phyloP scores from a whole-genome alignment of 2,888 invertebrate species.

The Halictus quadricinctus region DNA sequence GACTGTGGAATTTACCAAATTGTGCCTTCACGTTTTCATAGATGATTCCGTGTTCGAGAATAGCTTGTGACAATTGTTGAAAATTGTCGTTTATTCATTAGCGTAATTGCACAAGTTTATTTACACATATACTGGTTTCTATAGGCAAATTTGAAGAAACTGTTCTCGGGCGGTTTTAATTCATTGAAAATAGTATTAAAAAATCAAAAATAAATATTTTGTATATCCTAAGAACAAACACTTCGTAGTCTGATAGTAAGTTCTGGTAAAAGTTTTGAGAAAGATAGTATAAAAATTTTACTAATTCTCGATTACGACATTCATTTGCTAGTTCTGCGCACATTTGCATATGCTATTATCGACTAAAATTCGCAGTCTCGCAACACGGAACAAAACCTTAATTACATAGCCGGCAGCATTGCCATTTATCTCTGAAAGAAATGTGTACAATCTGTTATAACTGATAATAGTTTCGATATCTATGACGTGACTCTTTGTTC shows the following conservation, averaged over 20 bases:
- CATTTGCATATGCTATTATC: not conserved
- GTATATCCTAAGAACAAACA: no score
- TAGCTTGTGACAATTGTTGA: not conserved
- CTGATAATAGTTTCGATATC: slow-evolving; percentile 7
- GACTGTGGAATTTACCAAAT: no score
- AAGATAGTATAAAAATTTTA: no score
- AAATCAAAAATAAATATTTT: no score
- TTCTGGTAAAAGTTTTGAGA: no score
- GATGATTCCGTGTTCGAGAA: not conserved
- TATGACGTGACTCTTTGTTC: not conserved
- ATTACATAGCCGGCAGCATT: not conserved
- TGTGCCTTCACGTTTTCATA: not conserved
- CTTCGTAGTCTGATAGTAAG: not conserved
- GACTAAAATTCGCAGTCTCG: not conserved
- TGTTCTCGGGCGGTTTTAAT: not conserved
- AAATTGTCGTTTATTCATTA: not conserved
- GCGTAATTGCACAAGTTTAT: not conserved
- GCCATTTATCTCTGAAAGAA: slow-evolving; percentile 2
- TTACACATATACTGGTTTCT: no score
- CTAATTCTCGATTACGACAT: not conserved
- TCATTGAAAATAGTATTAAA: not conserved
- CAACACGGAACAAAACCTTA: not conserved
- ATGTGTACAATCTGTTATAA: not conserved
- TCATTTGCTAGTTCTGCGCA: not conserved
- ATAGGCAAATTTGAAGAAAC: not conserved